Percentiles rank a stretch among this genome's conserved stretches.
phyloP scores from a whole-genome alignment of 2,888 invertebrate species.

The Anarsia innoxiella region DNA sequence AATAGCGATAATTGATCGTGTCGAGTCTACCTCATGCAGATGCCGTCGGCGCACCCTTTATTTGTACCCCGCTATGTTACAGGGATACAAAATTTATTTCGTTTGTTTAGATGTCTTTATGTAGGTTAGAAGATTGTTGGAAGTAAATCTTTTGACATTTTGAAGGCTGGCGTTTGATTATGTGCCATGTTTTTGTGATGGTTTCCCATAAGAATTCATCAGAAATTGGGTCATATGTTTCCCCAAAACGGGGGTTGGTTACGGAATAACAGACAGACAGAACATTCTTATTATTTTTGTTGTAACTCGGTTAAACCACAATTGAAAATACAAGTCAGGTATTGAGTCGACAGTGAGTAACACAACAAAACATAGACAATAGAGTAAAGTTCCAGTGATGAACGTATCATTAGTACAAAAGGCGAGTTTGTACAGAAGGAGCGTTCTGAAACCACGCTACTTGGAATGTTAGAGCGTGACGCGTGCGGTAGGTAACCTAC shows the following conservation, averaged over 20 bases:
- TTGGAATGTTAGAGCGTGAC: constrained; percentile 3
- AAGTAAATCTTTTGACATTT: constrained; percentile 49
- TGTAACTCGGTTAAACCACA: too few species aligned
- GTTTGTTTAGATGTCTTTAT: constrained; percentile 43
- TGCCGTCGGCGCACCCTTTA: constrained; percentile 51
- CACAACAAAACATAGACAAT: not conserved
- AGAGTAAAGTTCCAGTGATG: not conserved
- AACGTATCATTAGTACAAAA: not conserved
- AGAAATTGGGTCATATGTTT: constrained; percentile 11
- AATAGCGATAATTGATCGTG: constrained; percentile 67
- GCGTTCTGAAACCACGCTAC: constrained; percentile 1
- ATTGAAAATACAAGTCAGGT: too few species aligned
- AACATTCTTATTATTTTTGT: not conserved
- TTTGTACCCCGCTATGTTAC: constrained; percentile 34
- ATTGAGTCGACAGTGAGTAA: too few species aligned
- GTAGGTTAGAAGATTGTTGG: constrained; percentile 31
- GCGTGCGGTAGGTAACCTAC: constrained; percentile 12
- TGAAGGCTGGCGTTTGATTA: constrained; percentile 27
- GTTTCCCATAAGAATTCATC: constrained; percentile 11
- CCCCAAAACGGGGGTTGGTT: not conserved
- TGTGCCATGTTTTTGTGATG: constrained; percentile 21
- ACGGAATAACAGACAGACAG: not conserved
- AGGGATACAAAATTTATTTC: constrained; percentile 43
- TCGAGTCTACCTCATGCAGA: constrained; percentile 47
- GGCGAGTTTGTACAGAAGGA: not conserved